These are phyloP conservation scores for Cryptoprocta ferox DNA, from an alignment of 2,797 vertebrate genomes.

Conservation along the genomic window DNA sequence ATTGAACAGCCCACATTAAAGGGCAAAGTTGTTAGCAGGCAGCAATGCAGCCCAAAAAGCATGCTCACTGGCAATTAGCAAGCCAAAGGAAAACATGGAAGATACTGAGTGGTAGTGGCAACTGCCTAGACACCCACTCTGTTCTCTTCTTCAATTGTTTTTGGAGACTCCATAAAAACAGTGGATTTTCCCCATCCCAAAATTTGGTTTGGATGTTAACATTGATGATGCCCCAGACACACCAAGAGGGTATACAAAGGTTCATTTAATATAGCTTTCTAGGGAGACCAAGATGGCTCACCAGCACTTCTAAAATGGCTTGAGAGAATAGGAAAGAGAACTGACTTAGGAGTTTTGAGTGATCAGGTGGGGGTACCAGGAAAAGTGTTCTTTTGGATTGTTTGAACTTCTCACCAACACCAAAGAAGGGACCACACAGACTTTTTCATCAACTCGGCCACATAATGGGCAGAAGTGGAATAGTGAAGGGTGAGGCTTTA, in stretches of 20 bases:
- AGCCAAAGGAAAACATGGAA: background rate
- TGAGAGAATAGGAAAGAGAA: background rate
- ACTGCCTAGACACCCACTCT: too few relatives aligned
- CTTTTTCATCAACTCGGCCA: background rate
- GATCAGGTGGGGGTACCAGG: background rate
- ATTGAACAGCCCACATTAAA: background rate
- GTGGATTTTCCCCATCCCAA: background rate
- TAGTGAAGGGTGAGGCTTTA: background rate
- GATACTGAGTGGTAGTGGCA: background rate
- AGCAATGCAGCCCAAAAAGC: background rate
- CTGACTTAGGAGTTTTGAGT: background rate
- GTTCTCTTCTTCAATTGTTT: background rate
- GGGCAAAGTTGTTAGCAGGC: background rate
- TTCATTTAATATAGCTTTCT: background rate
- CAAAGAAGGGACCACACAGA: background rate
- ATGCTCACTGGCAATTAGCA: background rate
- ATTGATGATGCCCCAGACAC: background rate
- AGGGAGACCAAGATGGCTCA: background rate
- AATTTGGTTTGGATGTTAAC: background rate
- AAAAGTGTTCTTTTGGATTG: background rate
- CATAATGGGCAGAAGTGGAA: background rate
- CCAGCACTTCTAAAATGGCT: background rate
- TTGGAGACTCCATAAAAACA: background rate
- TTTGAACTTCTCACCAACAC: background rate
- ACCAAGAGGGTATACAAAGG: background rate